These are phyloP conservation scores for Drosophila neutralis DNA, from an alignment of 2,888 invertebrate species.

Conservation along the genomic window DNA sequence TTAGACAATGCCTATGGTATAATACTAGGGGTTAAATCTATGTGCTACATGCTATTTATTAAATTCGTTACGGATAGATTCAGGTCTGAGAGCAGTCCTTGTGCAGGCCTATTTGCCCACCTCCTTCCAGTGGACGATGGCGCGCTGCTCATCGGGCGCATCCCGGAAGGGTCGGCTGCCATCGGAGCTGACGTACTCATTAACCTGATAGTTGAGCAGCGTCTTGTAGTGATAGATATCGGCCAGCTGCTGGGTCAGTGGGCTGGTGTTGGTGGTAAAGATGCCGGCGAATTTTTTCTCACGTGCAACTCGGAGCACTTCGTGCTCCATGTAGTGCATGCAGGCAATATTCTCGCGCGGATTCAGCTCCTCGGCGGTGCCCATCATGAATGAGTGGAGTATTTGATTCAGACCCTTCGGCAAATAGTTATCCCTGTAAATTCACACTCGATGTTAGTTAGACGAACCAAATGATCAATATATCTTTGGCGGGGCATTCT, in stretches of 20 bases:
- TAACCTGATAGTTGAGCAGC: conserved; percentile 92
- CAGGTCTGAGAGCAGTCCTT: not conserved
- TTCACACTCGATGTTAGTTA: not conserved
- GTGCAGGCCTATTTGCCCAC: conserved; percentile 56
- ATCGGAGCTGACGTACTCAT: conserved; percentile 90
- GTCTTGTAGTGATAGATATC: conserved; percentile 92
- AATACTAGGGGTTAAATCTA: conserved; percentile 63
- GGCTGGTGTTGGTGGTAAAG: conserved; percentile 94
- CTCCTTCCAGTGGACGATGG: conserved; percentile 91
- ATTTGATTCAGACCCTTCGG: conserved; percentile 89
- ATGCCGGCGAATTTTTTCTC: conserved; percentile 89
- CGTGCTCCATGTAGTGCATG: conserved; percentile 92
- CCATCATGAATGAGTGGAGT: conserved; percentile 95
- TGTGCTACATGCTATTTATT: conserved; percentile 34
- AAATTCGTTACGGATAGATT: conserved; percentile 60
- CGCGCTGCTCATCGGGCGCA: conserved; percentile 91
- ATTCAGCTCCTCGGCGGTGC: conserved; percentile 88
- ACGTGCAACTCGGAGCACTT: conserved; percentile 89
- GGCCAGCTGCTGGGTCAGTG: conserved; percentile 95
- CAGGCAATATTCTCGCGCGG: conserved; percentile 91
- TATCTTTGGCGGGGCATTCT: not conserved
- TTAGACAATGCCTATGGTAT: conserved; percentile 63
- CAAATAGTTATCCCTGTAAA: conserved; percentile 86
- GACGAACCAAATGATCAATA: not conserved
- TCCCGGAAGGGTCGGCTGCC: conserved; percentile 90